Evolutionary conservation across 1,140 invertebrate genomes (phyloP).

Genomic region (Aphis gossypii): DNA sequence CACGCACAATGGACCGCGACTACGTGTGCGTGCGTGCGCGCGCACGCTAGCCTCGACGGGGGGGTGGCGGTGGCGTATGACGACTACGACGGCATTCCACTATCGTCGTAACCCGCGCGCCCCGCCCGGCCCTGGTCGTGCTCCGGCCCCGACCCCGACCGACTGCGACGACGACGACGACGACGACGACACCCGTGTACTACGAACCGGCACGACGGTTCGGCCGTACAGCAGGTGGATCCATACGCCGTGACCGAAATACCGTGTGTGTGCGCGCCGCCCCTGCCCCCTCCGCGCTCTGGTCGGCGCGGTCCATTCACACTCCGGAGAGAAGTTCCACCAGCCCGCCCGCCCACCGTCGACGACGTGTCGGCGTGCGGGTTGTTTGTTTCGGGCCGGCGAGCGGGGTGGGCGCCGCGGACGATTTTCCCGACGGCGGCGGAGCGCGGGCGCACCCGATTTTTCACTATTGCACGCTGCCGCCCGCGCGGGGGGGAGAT

Average conservation of each 20-base stretch:
- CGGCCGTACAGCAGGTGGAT: slow-evolving; percentile 40
- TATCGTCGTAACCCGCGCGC: not conserved
- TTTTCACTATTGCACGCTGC: not conserved
- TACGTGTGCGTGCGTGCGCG: not conserved
- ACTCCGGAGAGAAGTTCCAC: not conserved
- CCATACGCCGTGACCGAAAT: slow-evolving; percentile 52
- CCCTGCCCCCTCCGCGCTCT: not conserved
- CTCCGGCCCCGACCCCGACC: slow-evolving; percentile 14
- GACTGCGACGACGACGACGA: not conserved
- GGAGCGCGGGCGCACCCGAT: not conserved
- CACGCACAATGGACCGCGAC: not conserved
- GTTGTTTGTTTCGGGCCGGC: not conserved
- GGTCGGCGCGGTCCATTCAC: slow-evolving; percentile 23
- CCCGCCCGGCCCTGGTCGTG: not conserved
- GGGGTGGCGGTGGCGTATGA: not conserved
- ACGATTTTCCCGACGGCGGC: not conserved
- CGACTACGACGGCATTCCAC: slow-evolving; percentile 32
- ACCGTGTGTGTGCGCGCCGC: not conserved
- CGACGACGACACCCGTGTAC: not conserved
- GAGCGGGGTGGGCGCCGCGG: not conserved
- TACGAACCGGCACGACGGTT: not conserved
- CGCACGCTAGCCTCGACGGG: not conserved
- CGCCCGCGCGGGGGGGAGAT: not conserved
- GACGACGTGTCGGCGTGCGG: not conserved
- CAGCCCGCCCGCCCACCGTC: not conserved